Evolutionary conservation across 2,797 vertebrate genomes (phyloP).

Genomic region (Onychomys leucogaster): DNA sequence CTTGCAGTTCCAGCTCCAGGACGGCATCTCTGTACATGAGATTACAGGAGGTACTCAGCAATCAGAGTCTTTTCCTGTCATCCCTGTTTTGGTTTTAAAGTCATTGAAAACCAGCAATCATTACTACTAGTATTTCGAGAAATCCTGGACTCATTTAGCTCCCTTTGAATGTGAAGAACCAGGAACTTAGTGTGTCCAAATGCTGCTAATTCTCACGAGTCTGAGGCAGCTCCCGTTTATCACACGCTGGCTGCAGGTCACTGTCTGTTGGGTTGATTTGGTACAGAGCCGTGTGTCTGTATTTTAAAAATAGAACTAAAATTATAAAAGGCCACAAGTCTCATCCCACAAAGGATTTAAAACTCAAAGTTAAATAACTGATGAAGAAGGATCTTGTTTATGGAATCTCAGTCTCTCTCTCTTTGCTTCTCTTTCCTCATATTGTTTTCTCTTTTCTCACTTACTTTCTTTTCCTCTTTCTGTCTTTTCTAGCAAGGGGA

Average conservation of each 20-base stretch:
- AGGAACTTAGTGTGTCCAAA: conserved; percentile 43
- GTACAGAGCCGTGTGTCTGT: conserved; percentile 4
- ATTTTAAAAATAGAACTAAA: conserved; percentile 72
- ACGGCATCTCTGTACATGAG: rapidly evolving
- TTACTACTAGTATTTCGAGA: not conserved
- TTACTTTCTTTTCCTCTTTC: not conserved
- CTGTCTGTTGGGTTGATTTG: conserved; percentile 62
- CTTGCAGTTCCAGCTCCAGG: rapidly evolving
- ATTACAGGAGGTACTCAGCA: not conserved
- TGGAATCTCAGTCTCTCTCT: not conserved
- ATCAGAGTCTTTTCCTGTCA: not conserved
- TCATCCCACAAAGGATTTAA: conserved; percentile 55
- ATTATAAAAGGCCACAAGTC: conserved; percentile 39
- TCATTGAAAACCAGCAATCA: not conserved
- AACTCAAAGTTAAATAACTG: conserved; percentile 56
- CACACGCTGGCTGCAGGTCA: conserved; percentile 34
- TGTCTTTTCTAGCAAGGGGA: not conserved
- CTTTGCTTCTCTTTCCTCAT: no score
- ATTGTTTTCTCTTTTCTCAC: no score
- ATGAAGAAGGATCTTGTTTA: not conserved
- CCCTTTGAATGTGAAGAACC: conserved; percentile 57
- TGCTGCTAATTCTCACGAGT: conserved; percentile 54
- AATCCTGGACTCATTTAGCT: conserved; percentile 1
- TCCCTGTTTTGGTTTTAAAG: conserved; percentile 11
- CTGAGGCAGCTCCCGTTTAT: conserved; percentile 56